phyloP scores from a whole-genome alignment of 2,113 vertebrate genomes.

The Cyprinodon variegatus region DNA sequence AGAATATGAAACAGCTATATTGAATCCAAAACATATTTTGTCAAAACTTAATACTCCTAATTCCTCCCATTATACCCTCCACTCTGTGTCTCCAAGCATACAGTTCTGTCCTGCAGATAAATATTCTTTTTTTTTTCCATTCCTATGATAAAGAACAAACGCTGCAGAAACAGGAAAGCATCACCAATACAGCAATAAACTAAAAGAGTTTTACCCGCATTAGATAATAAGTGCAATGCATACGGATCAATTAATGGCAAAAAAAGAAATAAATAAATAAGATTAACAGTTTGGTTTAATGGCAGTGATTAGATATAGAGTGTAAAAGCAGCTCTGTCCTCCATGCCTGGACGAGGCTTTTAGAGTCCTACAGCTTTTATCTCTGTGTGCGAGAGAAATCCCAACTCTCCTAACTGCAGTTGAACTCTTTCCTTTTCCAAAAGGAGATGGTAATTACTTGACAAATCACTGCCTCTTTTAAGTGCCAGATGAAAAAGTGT shows the following conservation, averaged over 20 bases:
- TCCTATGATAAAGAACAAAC: constrained; percentile 75
- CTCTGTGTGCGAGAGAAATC: constrained; percentile 25
- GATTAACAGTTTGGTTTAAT: constrained; percentile 31
- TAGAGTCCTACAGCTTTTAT: constrained; percentile 42
- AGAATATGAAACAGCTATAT: constrained; percentile 74
- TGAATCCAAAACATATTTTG: constrained; percentile 86
- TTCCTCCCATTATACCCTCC: constrained; percentile 38
- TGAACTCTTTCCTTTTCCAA: constrained; percentile 55
- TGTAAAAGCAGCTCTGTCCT: constrained; percentile 43
- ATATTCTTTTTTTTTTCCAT: constrained; percentile 81
- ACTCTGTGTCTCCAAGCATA: constrained; percentile 58
- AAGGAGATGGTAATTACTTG: constrained; percentile 70
- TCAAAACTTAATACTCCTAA: constrained; percentile 86
- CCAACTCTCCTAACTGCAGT: constrained; percentile 54
- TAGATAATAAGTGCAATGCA: constrained; percentile 32
- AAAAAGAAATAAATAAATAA: constrained; percentile 6
- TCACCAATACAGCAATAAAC: constrained; percentile 25
- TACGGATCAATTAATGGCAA: constrained; percentile 30
- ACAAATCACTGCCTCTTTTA: constrained; percentile 74
- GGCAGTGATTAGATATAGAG: constrained; percentile 26
- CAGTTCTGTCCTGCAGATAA: constrained; percentile 75
- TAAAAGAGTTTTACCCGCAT: constrained; percentile 8
- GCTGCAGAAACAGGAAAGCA: constrained; percentile 76
- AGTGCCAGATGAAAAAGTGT: constrained; percentile 72
- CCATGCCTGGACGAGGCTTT: constrained; percentile 24